phyloP scores from a whole-genome alignment of 2,797 vertebrate species.

The Artibeus jamaicensis region DNA sequence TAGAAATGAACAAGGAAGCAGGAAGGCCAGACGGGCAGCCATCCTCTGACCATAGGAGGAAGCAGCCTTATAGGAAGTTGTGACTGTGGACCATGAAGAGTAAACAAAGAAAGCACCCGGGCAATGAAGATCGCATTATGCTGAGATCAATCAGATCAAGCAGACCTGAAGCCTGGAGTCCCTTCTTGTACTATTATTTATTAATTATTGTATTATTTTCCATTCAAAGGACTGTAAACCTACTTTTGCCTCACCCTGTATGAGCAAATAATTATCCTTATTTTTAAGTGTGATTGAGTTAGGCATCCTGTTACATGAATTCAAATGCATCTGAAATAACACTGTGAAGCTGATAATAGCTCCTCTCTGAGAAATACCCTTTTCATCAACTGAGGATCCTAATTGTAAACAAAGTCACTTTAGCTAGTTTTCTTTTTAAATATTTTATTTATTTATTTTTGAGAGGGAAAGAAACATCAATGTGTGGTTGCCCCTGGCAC shows the following conservation, averaged over 20 bases:
- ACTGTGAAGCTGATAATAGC: background rate
- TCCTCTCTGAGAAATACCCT: background rate
- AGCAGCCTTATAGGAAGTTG: background rate
- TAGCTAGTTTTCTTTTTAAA: background rate
- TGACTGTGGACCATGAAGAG: background rate
- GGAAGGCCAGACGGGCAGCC: background rate
- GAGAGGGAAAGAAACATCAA: too few relatives aligned
- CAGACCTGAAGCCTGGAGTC: background rate
- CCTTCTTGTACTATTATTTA: background rate
- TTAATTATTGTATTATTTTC: background rate
- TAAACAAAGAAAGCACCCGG: background rate
- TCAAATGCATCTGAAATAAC: constrained; percentile 12
- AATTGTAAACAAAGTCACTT: background rate
- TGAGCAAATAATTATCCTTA: background rate
- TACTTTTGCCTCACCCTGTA: background rate
- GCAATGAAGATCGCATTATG: background rate
- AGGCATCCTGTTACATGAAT: background rate
- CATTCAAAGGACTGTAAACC: background rate
- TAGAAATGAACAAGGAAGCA: background rate
- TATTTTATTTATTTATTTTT: too few relatives aligned
- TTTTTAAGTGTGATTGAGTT: constrained; percentile 10
- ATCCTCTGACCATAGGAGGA: background rate
- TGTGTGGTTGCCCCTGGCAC: too few relatives aligned
- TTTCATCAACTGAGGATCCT: background rate
- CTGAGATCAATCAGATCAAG: background rate